These are phyloP conservation scores for Blomia tropicalis DNA, from an alignment of 2,888 invertebrate species.

Conservation along the genomic window DNA sequence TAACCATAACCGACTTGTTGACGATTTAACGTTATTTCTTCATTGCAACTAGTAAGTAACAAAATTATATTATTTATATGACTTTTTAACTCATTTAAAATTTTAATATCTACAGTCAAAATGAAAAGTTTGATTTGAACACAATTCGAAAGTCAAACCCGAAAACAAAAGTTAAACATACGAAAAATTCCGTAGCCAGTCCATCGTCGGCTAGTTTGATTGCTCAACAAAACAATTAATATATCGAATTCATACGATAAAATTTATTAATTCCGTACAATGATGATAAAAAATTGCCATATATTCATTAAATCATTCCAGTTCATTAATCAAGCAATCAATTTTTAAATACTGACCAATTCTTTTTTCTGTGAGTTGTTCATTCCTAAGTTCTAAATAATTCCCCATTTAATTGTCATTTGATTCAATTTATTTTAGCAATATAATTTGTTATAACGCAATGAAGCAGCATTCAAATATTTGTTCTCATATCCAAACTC, in stretches of 20 bases:
- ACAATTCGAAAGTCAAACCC: neutral
- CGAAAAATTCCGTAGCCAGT: neutral
- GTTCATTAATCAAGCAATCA: too few species aligned
- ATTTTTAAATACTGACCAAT: too few species aligned
- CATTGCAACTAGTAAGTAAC: constrained; percentile 25
- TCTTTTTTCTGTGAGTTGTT: too few species aligned
- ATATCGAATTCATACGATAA: neutral
- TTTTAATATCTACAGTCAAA: neutral
- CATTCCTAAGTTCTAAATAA: too few species aligned
- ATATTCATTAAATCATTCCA: neutral
- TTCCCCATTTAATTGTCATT: too few species aligned
- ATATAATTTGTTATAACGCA: too few species aligned
- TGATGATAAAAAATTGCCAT: neutral
- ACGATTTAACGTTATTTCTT: constrained; percentile 23
- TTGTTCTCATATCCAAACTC: too few species aligned
- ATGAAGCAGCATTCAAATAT: too few species aligned
- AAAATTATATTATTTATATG: neutral
- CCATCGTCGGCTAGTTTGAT: neutral
- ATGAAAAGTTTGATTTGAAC: neutral
- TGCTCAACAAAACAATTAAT: neutral
- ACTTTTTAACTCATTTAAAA: neutral
- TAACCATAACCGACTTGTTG: constrained; percentile 2
- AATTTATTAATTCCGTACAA: neutral
- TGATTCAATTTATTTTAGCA: too few species aligned
- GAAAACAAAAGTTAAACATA: constrained; percentile 13